Evolutionary conservation across 2,797 vertebrate species (phyloP).

Genomic region (Mormyrops attenuatus): DNA sequence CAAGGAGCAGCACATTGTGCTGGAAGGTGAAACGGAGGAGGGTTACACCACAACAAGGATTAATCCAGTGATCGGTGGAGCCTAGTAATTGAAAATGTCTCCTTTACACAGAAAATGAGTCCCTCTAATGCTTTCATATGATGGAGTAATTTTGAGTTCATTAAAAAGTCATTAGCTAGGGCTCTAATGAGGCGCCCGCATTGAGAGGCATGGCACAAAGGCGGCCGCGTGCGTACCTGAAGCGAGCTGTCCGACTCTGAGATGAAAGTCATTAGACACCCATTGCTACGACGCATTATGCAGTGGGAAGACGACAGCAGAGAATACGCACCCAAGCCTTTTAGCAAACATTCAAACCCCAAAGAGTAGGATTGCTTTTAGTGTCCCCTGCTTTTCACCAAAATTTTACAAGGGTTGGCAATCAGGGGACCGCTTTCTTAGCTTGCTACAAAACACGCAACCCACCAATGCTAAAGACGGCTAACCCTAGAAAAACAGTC

Average conservation of each 20-base stretch:
- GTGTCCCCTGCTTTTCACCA: neutral
- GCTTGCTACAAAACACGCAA: neutral
- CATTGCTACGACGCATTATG: neutral
- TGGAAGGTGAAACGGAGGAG: neutral
- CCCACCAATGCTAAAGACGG: neutral
- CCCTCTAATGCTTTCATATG: slow-evolving; percentile 30
- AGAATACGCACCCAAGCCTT: neutral
- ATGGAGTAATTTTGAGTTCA: slow-evolving; percentile 43
- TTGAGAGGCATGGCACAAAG: slow-evolving; percentile 26
- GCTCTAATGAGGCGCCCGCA: slow-evolving; percentile 31
- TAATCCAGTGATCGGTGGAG: slow-evolving; percentile 11
- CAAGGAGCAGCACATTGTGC: neutral
- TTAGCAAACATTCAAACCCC: neutral
- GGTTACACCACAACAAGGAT: slow-evolving; percentile 21
- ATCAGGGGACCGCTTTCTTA: neutral
- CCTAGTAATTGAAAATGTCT: slow-evolving; percentile 41
- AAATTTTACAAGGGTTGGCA: neutral
- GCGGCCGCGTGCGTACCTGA: slow-evolving; percentile 23
- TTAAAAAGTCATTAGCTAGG: slow-evolving; percentile 40
- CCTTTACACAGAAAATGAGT: slow-evolving; percentile 27
- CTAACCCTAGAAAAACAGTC: neutral
- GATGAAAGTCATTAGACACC: neutral
- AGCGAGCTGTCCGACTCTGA: slow-evolving; percentile 8
- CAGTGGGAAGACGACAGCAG: neutral
- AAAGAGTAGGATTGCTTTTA: neutral